Percentiles rank a stretch among this genome's conserved stretches.
Conservation (phyloP, 2,797 vertebrate genomes). For the Percopsis omiscomaycus region DNA sequence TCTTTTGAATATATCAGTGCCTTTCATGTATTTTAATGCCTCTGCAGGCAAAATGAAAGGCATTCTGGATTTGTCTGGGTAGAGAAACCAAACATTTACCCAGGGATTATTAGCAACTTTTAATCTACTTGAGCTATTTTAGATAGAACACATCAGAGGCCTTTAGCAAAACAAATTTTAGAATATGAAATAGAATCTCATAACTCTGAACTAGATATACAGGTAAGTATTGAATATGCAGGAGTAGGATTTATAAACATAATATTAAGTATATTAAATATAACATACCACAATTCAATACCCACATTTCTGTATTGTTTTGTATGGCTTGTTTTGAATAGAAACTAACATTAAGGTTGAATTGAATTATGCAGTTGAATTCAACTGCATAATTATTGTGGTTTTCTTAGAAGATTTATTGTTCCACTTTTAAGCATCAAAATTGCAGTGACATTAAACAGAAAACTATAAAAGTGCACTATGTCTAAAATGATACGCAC, state of each 20-base stretch:
- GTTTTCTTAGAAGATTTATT: slow-evolving; percentile 47
- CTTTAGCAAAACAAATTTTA: neutral
- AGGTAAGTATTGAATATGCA: too few species aligned
- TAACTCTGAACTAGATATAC: neutral
- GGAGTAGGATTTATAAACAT: neutral
- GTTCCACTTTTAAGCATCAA: slow-evolving; percentile 40
- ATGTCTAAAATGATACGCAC: slow-evolving; percentile 22
- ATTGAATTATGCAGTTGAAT: too few species aligned
- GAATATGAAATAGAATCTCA: slow-evolving; percentile 4
- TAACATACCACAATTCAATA: too few species aligned
- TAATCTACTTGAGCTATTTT: slow-evolving; percentile 9
- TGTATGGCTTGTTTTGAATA: too few species aligned
- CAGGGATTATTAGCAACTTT: slow-evolving; percentile 28
- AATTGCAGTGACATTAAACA: slow-evolving; percentile 58
- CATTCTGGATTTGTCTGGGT: slow-evolving; percentile 13
- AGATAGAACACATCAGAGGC: slow-evolving; percentile 6
- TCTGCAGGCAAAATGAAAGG: slow-evolving; percentile 26
- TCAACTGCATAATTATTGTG: neutral
- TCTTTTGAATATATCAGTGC: slow-evolving; percentile 12
- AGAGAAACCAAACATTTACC: slow-evolving; percentile 42
- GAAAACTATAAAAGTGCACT: slow-evolving; percentile 53
- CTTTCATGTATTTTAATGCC: slow-evolving; percentile 33
- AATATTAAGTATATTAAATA: neutral
- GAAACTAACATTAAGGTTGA: too few species aligned
- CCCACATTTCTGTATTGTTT: too few species aligned